Base-by-base conservation (phyloP, 2,113 vertebrate species). In the Excalfactoria chinensis region DNA sequence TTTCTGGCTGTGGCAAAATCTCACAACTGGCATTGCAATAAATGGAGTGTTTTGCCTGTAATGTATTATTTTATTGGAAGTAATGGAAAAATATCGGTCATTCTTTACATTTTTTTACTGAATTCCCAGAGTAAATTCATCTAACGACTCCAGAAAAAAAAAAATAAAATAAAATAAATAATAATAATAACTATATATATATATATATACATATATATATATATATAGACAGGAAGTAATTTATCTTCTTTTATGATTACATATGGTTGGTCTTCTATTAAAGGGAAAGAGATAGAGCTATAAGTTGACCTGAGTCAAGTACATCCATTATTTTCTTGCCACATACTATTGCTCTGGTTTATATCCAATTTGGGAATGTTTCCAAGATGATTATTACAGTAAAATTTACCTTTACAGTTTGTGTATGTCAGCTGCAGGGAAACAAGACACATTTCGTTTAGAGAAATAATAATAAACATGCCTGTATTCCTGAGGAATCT, bases 311-410 rank as follows among this genome's bases (percentile, higher is more conserved):
- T 72, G 77, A 94, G 77, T 89, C 68, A 79, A 92, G 69, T 86
- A 64, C 20, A 23, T 92, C 48, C 85, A 35, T 69, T 93, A 83
- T 78, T 94, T 86, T 90, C 84, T 84, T 93, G 59, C 80, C 70
- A 62, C 30, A 40, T 72, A 26, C 10, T n/a, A 28, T 88, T 88
- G 32, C 44, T 68, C 83, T 95, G 67, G 69, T 90, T 90, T 91
- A 67, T 81, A 44, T 93, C 43, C 64, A 71, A 22, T 86, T 80
- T 59, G 43, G 58, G 70, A 68, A 75, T 21, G 58, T 73, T 80
- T 67, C 40, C 76, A 69, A 40, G 48, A 68, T 64, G 7, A 43
- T 35, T 23, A 55, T 88, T 59, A 51, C 43, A 60, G 11, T 44
- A 70, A 91, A 80, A 64, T 41, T 46, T 2, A 0, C 14, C 28